Percentiles rank a stretch among this genome's conserved stretches.
These are phyloP conservation scores for Eulemur coronatus DNA, from an alignment of 2,797 vertebrate genomes.

Conservation along the genomic window DNA sequence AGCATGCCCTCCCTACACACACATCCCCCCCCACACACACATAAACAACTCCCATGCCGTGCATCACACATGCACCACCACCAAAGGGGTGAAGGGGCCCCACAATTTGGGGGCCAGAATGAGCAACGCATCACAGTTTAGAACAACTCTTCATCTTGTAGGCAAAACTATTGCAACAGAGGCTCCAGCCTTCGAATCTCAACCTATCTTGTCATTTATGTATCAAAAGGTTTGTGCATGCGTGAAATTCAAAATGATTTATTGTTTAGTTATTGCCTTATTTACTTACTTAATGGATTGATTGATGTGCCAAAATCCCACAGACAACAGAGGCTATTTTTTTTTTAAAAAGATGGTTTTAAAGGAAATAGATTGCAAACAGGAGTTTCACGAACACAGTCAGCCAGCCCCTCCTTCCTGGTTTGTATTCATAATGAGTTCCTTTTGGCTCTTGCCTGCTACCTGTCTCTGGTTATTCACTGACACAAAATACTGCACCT, in stretches of 20 bases:
- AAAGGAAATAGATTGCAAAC: slow-evolving; percentile 67
- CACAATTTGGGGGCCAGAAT: slow-evolving; percentile 44
- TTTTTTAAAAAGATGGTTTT: not conserved
- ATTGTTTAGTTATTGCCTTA: slow-evolving; percentile 79
- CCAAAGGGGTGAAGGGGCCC: slow-evolving; percentile 21
- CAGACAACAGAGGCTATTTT: slow-evolving; percentile 56
- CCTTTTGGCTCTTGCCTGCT: slow-evolving; percentile 52
- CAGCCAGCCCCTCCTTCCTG: slow-evolving; percentile 54
- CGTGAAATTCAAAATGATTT: slow-evolving; percentile 78
- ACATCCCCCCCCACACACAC: not conserved
- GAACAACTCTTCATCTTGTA: not conserved
- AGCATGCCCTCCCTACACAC: slow-evolving; percentile 37
- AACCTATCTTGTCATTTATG: slow-evolving; percentile 68
- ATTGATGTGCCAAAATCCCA: slow-evolving; percentile 70
- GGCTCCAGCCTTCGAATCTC: slow-evolving; percentile 29
- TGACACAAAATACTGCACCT: slow-evolving; percentile 47
- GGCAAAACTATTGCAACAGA: not conserved
- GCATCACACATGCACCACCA: not conserved
- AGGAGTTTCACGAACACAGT: slow-evolving; percentile 60
- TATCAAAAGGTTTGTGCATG: slow-evolving; percentile 69
- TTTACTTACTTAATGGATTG: slow-evolving; percentile 80
- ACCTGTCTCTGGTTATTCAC: slow-evolving; percentile 43
- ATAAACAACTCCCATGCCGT: not conserved
- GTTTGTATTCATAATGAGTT: slow-evolving; percentile 71
- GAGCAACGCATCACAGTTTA: not conserved